phyloP scores from a whole-genome alignment of 37 sponge, comb jelly and placozoan genomes.

The Haliclona indistincta region DNA sequence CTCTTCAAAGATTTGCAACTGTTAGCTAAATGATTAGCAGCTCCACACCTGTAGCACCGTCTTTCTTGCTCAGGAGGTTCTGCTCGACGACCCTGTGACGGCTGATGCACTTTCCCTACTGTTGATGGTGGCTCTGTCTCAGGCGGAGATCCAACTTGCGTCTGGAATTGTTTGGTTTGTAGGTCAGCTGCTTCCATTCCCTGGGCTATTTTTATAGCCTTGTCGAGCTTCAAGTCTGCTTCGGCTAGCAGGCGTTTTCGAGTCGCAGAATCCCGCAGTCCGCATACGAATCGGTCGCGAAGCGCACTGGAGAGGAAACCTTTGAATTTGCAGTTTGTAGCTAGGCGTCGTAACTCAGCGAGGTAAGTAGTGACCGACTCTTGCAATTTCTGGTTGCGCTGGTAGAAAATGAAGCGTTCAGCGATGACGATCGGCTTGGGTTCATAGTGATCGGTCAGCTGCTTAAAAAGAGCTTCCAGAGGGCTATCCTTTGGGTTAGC shows the following conservation, averaged over 20 bases:
- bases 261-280: neutral
- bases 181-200: constrained; percentile 20
- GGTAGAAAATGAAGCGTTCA: neutral
- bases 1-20: constrained; percentile 24
- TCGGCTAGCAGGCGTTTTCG: constrained; percentile 1
- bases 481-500: neutral
- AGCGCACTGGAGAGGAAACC: neutral
- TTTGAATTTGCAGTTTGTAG: constrained; percentile 5
- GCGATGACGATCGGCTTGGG: constrained; percentile 13
- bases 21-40: constrained; percentile 14
- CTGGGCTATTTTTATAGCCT: neutral
- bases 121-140: too few species aligned
- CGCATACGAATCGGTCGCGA: constrained; percentile 25
- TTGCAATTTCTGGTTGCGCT: neutral
- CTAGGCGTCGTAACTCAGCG: constrained; percentile 3
- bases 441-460: constrained; percentile 3
- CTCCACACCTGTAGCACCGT: constrained; percentile 49
- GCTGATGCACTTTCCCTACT: too few species aligned
- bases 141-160: too few species aligned
- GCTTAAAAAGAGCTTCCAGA: neutral
- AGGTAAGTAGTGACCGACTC: constrained; percentile 6
- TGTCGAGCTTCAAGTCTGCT: neutral
- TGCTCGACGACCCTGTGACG: too few species aligned
- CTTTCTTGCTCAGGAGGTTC: too few species aligned
- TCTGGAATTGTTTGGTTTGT: constrained; percentile 1